phyloP scores from a whole-genome alignment of 2,888 invertebrate species.

The Bursaphelenchus okinawaensis region DNA sequence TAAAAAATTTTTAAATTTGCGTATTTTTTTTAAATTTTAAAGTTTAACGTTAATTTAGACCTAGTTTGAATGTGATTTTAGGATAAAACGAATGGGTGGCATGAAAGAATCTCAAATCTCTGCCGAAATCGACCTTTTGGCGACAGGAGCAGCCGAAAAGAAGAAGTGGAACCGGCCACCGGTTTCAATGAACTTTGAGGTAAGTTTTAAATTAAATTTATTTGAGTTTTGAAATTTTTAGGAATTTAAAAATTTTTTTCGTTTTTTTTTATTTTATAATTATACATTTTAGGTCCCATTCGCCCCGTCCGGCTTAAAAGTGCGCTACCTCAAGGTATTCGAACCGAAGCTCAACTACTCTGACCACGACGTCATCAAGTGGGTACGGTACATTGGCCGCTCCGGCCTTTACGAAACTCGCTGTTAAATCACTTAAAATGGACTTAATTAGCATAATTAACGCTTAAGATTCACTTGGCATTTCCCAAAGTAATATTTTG shows the following conservation, averaged over 20 bases:
- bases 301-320: slow-evolving; percentile 98
- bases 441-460: not conserved
- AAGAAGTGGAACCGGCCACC: slow-evolving; percentile 99
- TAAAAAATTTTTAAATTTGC: slow-evolving; percentile 9
- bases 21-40: not conserved
- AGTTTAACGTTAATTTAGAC: not conserved
- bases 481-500: not conserved
- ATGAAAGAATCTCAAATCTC: slow-evolving; percentile 99
- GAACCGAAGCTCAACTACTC: slow-evolving; percentile 99
- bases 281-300: slow-evolving; percentile 74
- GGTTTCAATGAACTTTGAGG: slow-evolving; percentile 99
- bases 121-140: slow-evolving; percentile 94
- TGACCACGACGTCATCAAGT: slow-evolving; percentile 99
- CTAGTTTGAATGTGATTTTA: slow-evolving; percentile 49
- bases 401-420: slow-evolving; percentile 98
- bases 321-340: slow-evolving; percentile 96
- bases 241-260: not conserved
- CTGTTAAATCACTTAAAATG: slow-evolving; percentile 67
- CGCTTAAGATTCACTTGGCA: not conserved
- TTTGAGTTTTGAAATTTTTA: not conserved
- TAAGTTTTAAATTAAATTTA: slow-evolving; percentile 42
- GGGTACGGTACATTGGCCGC: slow-evolving; percentile 98
- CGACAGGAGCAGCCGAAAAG: slow-evolving; percentile 75
- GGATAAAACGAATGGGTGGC: slow-evolving; percentile 65
- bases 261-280: slow-evolving; percentile 13